Conservation (phyloP, 2,797 vertebrate genomes). For the Mormyrus hasselquistii region DNA sequence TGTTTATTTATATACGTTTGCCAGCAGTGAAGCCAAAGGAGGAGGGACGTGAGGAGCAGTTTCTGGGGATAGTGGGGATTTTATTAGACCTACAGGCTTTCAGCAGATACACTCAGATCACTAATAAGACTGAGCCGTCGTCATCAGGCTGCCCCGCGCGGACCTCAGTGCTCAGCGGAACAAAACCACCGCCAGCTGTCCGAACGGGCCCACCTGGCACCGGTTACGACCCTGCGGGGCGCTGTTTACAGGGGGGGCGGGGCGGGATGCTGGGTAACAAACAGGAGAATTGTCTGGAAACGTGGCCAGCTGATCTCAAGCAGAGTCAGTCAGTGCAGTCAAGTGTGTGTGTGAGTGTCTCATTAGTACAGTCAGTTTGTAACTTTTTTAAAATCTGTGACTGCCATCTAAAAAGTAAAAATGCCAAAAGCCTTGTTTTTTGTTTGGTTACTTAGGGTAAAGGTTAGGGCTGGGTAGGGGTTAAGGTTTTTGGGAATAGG, state of each 20-base stretch:
- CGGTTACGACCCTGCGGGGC: not conserved
- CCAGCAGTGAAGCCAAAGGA: conserved; percentile 2
- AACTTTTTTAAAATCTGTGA: not conserved
- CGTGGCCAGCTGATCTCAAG: conserved; percentile 17
- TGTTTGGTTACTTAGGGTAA: not conserved
- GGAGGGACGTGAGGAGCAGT: not conserved
- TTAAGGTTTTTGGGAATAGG: not conserved
- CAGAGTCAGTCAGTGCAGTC: conserved; percentile 7
- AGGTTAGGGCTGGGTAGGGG: not conserved
- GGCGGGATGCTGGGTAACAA: conserved; percentile 25
- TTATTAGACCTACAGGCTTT: conserved; percentile 15
- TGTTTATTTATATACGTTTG: conserved; percentile 1
- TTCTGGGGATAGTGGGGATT: conserved; percentile 15
- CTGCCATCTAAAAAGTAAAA: not conserved
- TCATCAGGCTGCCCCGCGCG: conserved; percentile 22
- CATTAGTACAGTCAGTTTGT: too few species aligned
- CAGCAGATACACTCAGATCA: conserved; percentile 10
- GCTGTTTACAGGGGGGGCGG: conserved; percentile 2
- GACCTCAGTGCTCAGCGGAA: conserved; percentile 22
- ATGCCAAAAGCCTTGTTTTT: not conserved
- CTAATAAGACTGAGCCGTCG: not conserved
- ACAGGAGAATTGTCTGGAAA: not conserved
- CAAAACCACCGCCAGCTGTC: conserved; percentile 5
- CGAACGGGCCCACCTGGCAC: not conserved
- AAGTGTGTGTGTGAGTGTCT: not conserved